Evolutionary conservation across 2,113 vertebrate genomes (phyloP), one percentile per base, ranked within the genome.

Genomic region (Salvelinus alpinus): DNA sequence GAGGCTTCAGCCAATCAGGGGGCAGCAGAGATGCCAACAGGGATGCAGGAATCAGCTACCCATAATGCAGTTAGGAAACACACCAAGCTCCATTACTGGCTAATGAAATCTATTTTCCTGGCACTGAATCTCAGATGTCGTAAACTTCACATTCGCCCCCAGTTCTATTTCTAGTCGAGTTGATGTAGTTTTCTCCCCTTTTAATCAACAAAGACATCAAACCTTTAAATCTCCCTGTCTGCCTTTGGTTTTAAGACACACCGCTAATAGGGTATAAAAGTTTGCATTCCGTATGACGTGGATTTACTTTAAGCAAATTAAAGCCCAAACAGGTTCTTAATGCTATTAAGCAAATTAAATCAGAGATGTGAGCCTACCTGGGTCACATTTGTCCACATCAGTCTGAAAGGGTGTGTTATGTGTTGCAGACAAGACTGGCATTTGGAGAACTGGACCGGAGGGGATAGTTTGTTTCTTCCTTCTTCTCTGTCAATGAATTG

Each of bases 261-360:
- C 71, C 44, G 70, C 85, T 81, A 85, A 84, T 80, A 71, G 51
- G 25, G 47, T 72, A 84, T 74, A 76, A 79, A 31, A 79, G 83
- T 72, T 82, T 78, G 79, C 8, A 54, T 44, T 44, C 51, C 16
- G 11, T 64, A 71, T 64, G 77, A 82, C 79, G 68, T 68, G 79
- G 78, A 80, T 85, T 71, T 67, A 80, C 78, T 84, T 82, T 65
- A 76, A 64, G 78, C 72, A 77, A 80, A 86, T 82, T 75, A 78
- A 81, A 84, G 73, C 51, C 12, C 77, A 75, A 82, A 88, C 84
- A 82, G 82, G 80, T 82, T 80, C 75, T 81, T 81, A 82, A 85
- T 86, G 85, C 80, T 80, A 82, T 88, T 86, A 82, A 78, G 80
- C 74, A 79, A 84, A 86, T 84, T 44, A 86, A 79, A 86, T 85